Percentiles rank a stretch among this genome's conserved stretches.
Evolutionary conservation across 2,888 invertebrate species (phyloP).

Genomic region (Stenchaetothrips biformis): DNA sequence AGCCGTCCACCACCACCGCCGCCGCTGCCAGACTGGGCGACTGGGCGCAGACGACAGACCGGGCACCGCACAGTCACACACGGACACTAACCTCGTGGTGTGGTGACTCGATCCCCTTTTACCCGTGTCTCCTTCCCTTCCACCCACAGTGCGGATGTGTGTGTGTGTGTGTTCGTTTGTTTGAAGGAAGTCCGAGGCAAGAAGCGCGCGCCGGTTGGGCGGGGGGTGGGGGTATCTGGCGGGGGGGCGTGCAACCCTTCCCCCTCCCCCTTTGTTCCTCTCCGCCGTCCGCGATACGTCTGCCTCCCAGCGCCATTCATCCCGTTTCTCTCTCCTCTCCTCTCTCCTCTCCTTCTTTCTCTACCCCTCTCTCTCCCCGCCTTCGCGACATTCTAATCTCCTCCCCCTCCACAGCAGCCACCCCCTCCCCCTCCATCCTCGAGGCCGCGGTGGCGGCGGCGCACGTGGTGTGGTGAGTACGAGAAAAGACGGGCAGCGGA

Average conservation of each 20-base stretch:
- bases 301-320: no score
- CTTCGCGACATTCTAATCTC: not conserved
- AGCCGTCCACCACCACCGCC: not conserved
- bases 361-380: not conserved
- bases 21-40: constrained; percentile 10
- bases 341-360: not conserved
- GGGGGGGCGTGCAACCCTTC: not conserved
- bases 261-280: not conserved
- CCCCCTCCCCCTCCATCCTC: not conserved
- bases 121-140: not conserved
- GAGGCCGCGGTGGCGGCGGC: no score
- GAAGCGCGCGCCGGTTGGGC: no score
- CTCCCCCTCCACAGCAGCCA: not conserved
- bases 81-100: not conserved
- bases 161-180: no score
- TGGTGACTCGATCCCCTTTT: not conserved
- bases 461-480: no score
- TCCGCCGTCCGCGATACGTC: not conserved
- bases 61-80: not conserved
- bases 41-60: not conserved
- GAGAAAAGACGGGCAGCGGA: no score
- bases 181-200: no score
- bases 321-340: not conserved
- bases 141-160: not conserved
- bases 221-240: no score